These are phyloP conservation scores for Drosophila hydei DNA, from an alignment of 1,140 invertebrate species.

Conservation along the genomic window DNA sequence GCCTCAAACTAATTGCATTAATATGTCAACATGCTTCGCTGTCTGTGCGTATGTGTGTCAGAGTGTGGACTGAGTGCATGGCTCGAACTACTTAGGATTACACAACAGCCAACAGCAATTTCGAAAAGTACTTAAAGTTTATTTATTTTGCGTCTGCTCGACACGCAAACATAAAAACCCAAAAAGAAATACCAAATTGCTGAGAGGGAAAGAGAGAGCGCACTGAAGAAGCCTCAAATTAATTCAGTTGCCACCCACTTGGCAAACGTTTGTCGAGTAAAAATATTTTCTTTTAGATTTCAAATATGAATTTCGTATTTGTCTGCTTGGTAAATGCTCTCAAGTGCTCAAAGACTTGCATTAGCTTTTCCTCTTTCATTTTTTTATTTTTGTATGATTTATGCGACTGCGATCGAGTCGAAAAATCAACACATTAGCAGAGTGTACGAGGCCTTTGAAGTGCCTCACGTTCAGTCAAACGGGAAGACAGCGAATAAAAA, in stretches of 20 bases:
- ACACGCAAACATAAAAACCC: slow-evolving; percentile 75
- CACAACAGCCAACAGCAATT: slow-evolving; percentile 72
- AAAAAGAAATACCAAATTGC: slow-evolving; percentile 49
- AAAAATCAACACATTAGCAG: slow-evolving; percentile 63
- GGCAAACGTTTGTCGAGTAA: slow-evolving; percentile 53
- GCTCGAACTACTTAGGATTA: slow-evolving; percentile 77
- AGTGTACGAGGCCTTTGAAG: slow-evolving; percentile 57
- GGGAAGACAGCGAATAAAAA: neutral
- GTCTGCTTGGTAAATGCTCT: slow-evolving; percentile 39
- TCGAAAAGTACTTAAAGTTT: slow-evolving; percentile 82
- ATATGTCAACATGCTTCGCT: slow-evolving; percentile 72
- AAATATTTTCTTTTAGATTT: slow-evolving; percentile 75
- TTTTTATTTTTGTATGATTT: slow-evolving; percentile 62
- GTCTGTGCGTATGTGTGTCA: slow-evolving; percentile 19
- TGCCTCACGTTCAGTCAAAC: too few species aligned
- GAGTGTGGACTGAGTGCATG: slow-evolving; percentile 60
- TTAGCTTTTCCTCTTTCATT: neutral
- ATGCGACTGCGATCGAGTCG: slow-evolving; percentile 62
- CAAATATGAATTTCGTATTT: slow-evolving; percentile 54
- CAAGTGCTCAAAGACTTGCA: slow-evolving; percentile 36
- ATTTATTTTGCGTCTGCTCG: slow-evolving; percentile 78
- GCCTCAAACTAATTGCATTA: slow-evolving; percentile 78
- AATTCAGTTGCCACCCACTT: slow-evolving; percentile 81
- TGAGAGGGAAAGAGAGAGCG: slow-evolving; percentile 1
- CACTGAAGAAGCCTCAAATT: slow-evolving; percentile 56